phyloP scores from a whole-genome alignment of 2,888 invertebrate genomes.

The Dasysyrphus albostriatus region DNA sequence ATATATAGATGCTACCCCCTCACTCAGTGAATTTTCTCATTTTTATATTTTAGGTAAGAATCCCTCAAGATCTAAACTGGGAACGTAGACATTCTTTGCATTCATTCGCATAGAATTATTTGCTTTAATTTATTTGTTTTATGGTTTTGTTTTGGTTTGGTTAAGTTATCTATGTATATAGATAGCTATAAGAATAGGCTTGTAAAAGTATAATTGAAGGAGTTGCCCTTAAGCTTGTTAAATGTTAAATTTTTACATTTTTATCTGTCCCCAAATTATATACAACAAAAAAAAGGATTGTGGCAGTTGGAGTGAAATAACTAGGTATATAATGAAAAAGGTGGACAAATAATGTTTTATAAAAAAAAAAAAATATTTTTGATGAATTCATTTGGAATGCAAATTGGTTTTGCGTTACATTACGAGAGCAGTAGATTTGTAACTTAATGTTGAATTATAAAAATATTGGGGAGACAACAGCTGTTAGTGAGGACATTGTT shows the following conservation, averaged over 20 bases:
- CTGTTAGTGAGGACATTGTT: not conserved
- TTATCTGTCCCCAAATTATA: not conserved
- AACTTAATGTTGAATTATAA: not conserved
- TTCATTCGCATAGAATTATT: constrained; percentile 53
- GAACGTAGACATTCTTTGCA: constrained; percentile 46
- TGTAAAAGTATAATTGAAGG: constrained; percentile 42
- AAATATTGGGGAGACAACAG: not conserved
- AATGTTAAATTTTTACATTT: constrained; percentile 31
- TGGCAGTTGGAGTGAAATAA: constrained; percentile 12
- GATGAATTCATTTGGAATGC: constrained; percentile 17
- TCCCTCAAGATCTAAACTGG: constrained; percentile 3
- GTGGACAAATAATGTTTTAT: constrained; percentile 22
- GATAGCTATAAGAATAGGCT: constrained; percentile 30
- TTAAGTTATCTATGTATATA: not conserved
- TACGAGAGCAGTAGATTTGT: not conserved
- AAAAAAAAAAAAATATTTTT: not conserved
- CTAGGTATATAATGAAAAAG: not conserved
- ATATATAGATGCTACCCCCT: not conserved
- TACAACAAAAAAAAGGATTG: constrained; percentile 15
- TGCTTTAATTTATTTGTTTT: constrained; percentile 61
- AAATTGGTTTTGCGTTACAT: not conserved
- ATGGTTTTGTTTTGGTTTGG: constrained; percentile 14
- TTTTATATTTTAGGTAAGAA: not conserved
- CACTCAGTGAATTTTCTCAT: constrained; percentile 14
- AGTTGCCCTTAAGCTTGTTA: constrained; percentile 24